These are phyloP conservation scores for Nipponacmea schrenckii DNA, from an alignment of 2,888 invertebrate genomes.

Conservation along the genomic window DNA sequence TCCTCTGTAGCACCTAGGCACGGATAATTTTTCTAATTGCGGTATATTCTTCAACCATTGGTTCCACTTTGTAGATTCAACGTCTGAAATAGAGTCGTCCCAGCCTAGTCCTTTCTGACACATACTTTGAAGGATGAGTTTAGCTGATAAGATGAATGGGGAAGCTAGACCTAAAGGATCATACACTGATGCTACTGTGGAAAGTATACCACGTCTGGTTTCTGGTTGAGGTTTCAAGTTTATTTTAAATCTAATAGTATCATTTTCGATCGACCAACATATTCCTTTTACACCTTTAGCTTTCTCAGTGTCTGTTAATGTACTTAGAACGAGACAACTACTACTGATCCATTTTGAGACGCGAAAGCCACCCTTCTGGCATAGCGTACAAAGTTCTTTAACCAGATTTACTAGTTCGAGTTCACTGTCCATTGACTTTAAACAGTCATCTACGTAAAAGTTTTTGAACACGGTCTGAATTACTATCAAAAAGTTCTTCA, in stretches of 20 bases:
- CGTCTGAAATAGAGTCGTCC: slow-evolving; percentile 12
- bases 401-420: slow-evolving; percentile 11
- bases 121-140: not conserved
- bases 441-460: slow-evolving; percentile 28
- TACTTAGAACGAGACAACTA: slow-evolving; percentile 8
- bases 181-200: slow-evolving; percentile 1
- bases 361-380: slow-evolving; percentile 17
- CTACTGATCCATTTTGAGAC: slow-evolving; percentile 24
- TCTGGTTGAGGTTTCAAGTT: not conserved
- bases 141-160: slow-evolving; percentile 8
- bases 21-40: not conserved
- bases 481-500: not conserved
- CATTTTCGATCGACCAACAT: too few relatives aligned
- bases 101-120: slow-evolving; percentile 11
- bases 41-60: slow-evolving; percentile 11
- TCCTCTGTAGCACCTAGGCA: slow-evolving; percentile 8
- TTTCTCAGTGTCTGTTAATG: not conserved
- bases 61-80: not conserved
- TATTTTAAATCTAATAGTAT: too few relatives aligned
- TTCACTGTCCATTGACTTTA: slow-evolving; percentile 11
- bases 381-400: slow-evolving; percentile 11
- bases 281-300: too few relatives aligned
- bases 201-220: slow-evolving; percentile 11
- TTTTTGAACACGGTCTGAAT: slow-evolving; percentile 13
- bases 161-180: slow-evolving; percentile 16